These are phyloP conservation scores for Gobionotothen gibberifrons DNA, from an alignment of 2,797 vertebrate genomes.

Conservation along the genomic window DNA sequence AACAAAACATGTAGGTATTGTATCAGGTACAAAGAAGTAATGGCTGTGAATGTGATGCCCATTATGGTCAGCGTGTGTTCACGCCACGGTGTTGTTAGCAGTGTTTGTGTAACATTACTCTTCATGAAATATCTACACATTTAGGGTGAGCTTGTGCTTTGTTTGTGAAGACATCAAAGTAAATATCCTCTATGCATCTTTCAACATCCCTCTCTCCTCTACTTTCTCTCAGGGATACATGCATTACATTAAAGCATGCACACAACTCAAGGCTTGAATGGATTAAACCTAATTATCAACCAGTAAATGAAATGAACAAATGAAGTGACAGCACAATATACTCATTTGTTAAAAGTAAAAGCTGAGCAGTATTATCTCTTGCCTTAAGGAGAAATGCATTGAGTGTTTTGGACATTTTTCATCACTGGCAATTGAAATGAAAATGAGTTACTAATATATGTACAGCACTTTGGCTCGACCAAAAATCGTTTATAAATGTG, in stretches of 20 bases:
- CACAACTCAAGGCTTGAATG: constrained; percentile 23
- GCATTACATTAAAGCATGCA: constrained; percentile 20
- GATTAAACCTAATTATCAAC: constrained; percentile 49
- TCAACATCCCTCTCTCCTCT: constrained; percentile 30
- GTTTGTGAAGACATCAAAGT: constrained; percentile 52
- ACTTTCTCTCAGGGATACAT: constrained; percentile 38
- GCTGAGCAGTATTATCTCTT: constrained; percentile 11
- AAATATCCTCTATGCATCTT: constrained; percentile 46
- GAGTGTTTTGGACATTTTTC: constrained; percentile 12
- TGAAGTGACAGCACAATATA: constrained; percentile 28
- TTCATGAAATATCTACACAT: constrained; percentile 37
- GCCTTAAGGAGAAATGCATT: constrained; percentile 25
- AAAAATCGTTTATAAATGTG: too few relatives aligned
- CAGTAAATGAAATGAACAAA: constrained; percentile 46
- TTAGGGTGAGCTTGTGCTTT: constrained; percentile 41
- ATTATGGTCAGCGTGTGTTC: constrained; percentile 5
- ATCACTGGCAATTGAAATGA: constrained; percentile 29
- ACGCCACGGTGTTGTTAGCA: not conserved
- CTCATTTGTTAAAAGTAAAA: constrained; percentile 38
- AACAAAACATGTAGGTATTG: constrained; percentile 49
- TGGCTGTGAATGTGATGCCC: constrained; percentile 30
- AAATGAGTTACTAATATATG: constrained; percentile 13
- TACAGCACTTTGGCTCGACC: too few relatives aligned
- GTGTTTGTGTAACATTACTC: constrained; percentile 16
- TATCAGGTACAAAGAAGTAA: constrained; percentile 54